Percentiles rank a stretch among this genome's conserved stretches.
Evolutionary conservation across 1,140 invertebrate genomes (phyloP).

Genomic region (Centruroides vittatus): DNA sequence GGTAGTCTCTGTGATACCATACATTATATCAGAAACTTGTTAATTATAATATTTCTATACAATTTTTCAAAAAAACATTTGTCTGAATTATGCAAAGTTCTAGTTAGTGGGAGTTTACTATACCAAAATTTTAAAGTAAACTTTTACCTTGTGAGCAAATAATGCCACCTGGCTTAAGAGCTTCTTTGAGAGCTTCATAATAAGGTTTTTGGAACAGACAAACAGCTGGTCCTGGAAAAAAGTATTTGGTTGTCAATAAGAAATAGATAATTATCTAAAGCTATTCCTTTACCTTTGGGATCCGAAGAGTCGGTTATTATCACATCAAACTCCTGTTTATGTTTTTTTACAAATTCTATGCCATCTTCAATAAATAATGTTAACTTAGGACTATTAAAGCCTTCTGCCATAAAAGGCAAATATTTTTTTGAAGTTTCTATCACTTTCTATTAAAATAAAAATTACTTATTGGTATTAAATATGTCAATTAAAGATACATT

Average conservation of each 20-base stretch:
- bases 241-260: slow-evolving; percentile 2
- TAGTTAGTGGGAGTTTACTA: too few species aligned
- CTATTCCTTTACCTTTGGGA: slow-evolving; percentile 52
- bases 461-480: too few species aligned
- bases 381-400: slow-evolving; percentile 70
- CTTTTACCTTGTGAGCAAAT: slow-evolving; percentile 56
- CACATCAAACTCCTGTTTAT: slow-evolving; percentile 78
- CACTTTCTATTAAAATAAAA: slow-evolving; percentile 40
- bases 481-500: too few species aligned
- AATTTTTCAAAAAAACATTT: too few species aligned
- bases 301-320: slow-evolving; percentile 98
- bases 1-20: too few species aligned
- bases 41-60: too few species aligned
- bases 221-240: slow-evolving; percentile 41
- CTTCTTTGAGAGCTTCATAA: slow-evolving; percentile 68
- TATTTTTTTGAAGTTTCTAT: slow-evolving; percentile 82
- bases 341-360: slow-evolving; percentile 82
- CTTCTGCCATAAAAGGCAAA: slow-evolving; percentile 76
- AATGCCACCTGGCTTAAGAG: slow-evolving; percentile 69
- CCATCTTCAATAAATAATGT: slow-evolving; percentile 79
- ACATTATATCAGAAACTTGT: too few species aligned
- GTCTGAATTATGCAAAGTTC: too few species aligned
- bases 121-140: too few species aligned
- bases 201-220: slow-evolving; percentile 63
- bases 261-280: slow-evolving; percentile 12